Conservation (phyloP, 2,888 invertebrate species). For the Chamaedrilus cognettii region DNA sequence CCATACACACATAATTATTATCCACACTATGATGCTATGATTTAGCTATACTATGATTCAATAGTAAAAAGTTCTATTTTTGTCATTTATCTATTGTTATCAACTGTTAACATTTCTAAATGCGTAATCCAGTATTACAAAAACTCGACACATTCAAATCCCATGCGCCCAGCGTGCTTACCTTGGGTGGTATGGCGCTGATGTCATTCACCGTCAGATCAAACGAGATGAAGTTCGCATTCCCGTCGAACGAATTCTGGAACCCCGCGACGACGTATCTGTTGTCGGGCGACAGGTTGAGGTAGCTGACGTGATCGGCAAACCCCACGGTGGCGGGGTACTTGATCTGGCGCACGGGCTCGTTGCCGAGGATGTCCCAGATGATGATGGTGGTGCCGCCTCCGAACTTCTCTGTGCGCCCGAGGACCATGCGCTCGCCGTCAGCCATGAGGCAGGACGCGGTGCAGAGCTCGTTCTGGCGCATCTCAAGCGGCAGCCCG, state of each 20-base stretch:
- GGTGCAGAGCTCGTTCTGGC: conserved; percentile 54
- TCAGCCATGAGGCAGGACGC: conserved; percentile 56
- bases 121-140: no score
- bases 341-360: conserved; percentile 47
- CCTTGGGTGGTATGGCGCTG: conserved; percentile 49
- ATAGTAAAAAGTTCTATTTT: no score
- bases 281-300: conserved; percentile 45
- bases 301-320: conserved; percentile 53
- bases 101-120: no score
- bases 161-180: conserved; percentile 54
- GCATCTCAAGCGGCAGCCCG: conserved; percentile 56
- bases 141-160: no score
- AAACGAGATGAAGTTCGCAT: conserved; percentile 58
- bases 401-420: conserved; percentile 56
- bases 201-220: conserved; percentile 51
- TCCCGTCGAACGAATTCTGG: conserved; percentile 56
- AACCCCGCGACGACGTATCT: conserved; percentile 57
- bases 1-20: no score
- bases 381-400: conserved; percentile 55
- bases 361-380: conserved; percentile 58
- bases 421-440: conserved; percentile 55
- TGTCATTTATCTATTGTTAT: no score
- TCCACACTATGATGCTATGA: no score
- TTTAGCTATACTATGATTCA: no score
- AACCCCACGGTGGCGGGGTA: conserved; percentile 50